Conservation (phyloP, 2,113 vertebrate species). For the Setophaga kirtlandii region DNA sequence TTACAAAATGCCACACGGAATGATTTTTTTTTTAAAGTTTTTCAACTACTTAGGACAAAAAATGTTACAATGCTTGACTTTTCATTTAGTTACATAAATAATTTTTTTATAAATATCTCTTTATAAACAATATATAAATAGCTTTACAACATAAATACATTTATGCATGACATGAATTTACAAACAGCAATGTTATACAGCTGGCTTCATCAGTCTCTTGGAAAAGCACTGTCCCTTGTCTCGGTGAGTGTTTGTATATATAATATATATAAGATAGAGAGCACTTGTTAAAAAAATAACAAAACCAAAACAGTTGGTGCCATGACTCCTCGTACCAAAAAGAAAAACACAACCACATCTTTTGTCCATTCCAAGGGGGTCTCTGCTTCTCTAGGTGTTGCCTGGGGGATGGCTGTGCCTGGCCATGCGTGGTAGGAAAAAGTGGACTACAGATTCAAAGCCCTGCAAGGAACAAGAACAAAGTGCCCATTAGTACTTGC, state of each 20-base stretch:
- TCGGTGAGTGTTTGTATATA: constrained; percentile 70
- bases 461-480: not conserved
- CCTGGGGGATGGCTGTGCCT: not conserved
- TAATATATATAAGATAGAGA: constrained; percentile 74
- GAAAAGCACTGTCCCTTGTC: constrained; percentile 75
- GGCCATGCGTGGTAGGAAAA: not conserved
- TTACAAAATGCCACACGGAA: constrained; percentile 69
- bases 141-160: constrained; percentile 90
- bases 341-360: constrained; percentile 55
- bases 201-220: constrained; percentile 76
- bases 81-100: constrained; percentile 89
- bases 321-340: constrained; percentile 68
- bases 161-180: constrained; percentile 85
- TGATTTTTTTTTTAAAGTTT: constrained; percentile 66
- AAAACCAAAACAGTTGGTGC: constrained; percentile 65
- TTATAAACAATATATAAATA: constrained; percentile 91
- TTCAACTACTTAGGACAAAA: constrained; percentile 79
- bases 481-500: constrained; percentile 1
- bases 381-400: constrained; percentile 29
- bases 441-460: not conserved
- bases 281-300: constrained; percentile 69
- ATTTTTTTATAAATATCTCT: constrained; percentile 87
- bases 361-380: not conserved
- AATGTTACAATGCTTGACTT: constrained; percentile 80
- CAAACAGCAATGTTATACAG: constrained; percentile 78